phyloP scores from a whole-genome alignment of 2,797 vertebrate genomes.

The Xyrichtys novacula region DNA sequence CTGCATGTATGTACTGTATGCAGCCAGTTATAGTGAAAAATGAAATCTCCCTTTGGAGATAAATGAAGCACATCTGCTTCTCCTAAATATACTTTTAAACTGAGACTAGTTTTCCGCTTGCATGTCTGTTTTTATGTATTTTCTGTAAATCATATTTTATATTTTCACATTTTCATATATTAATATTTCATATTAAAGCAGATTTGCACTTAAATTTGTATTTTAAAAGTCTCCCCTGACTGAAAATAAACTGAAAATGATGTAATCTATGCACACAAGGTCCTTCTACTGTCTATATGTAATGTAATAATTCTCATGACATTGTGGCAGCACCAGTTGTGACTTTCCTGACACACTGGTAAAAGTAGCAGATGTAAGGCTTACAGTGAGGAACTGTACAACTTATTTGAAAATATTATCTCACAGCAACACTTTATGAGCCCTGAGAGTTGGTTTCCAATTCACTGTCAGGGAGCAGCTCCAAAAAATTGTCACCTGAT shows the following conservation, averaged over 20 bases:
- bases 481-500: conserved; percentile 6
- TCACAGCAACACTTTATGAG: conserved; percentile 14
- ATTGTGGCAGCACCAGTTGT: conserved; percentile 33
- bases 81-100: no score
- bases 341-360: conserved; percentile 43
- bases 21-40: no score
- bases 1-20: no score
- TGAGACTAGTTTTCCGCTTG: no score
- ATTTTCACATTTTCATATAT: no score
- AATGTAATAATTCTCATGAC: conserved; percentile 34
- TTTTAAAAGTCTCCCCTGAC: background rate
- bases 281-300: conserved; percentile 36
- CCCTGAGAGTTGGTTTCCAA: conserved; percentile 4
- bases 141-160: no score
- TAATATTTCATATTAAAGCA: no score
- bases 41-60: no score
- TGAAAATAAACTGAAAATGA: conserved; percentile 32
- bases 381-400: conserved; percentile 24
- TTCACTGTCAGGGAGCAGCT: conserved; percentile 2
- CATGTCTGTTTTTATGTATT: no score
- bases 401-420: conserved; percentile 34
- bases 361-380: conserved; percentile 49
- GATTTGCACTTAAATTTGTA: background rate
- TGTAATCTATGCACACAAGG: conserved; percentile 16
- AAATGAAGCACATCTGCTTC: no score